These are phyloP conservation scores for Drosophila anomalipes DNA, from an alignment of 2,888 invertebrate genomes.

Conservation along the genomic window DNA sequence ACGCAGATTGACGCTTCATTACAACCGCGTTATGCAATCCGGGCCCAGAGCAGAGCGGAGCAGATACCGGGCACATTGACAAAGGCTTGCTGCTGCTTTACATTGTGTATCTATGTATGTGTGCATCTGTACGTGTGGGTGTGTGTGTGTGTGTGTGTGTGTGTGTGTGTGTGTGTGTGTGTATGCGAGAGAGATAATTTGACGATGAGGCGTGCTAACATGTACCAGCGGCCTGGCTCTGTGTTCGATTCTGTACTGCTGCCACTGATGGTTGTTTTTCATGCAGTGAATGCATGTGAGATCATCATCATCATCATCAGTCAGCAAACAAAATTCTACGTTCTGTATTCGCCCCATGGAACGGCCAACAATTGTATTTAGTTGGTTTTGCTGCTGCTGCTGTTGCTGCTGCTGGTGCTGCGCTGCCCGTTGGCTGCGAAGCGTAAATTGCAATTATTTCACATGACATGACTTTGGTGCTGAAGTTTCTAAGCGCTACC, in stretches of 20 bases:
- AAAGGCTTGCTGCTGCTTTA: slow-evolving; percentile 4
- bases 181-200: slow-evolving; percentile 59
- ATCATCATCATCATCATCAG: slow-evolving; percentile 55
- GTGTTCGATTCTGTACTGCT: slow-evolving; percentile 47
- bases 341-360: slow-evolving; percentile 74
- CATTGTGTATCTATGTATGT: neutral
- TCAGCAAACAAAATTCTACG: slow-evolving; percentile 58
- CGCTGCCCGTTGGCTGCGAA: slow-evolving; percentile 62
- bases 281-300: slow-evolving; percentile 77
- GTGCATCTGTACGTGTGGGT: neutral
- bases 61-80: slow-evolving; percentile 7
- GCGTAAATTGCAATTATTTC: slow-evolving; percentile 79
- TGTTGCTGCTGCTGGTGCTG: slow-evolving; percentile 33
- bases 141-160: slow-evolving; percentile 13
- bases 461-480: slow-evolving; percentile 70
- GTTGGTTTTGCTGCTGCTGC: slow-evolving; percentile 25
- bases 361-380: slow-evolving; percentile 44
- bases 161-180: slow-evolving; percentile 13
- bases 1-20: slow-evolving; percentile 78
- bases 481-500: slow-evolving; percentile 33
- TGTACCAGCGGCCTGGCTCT: slow-evolving; percentile 51
- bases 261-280: slow-evolving; percentile 62
- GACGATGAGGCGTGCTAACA: slow-evolving; percentile 58
- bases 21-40: slow-evolving; percentile 64
- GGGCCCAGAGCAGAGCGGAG: slow-evolving; percentile 46